phyloP scores from a whole-genome alignment of 2,797 vertebrate genomes.

The Pristis pectinata region DNA sequence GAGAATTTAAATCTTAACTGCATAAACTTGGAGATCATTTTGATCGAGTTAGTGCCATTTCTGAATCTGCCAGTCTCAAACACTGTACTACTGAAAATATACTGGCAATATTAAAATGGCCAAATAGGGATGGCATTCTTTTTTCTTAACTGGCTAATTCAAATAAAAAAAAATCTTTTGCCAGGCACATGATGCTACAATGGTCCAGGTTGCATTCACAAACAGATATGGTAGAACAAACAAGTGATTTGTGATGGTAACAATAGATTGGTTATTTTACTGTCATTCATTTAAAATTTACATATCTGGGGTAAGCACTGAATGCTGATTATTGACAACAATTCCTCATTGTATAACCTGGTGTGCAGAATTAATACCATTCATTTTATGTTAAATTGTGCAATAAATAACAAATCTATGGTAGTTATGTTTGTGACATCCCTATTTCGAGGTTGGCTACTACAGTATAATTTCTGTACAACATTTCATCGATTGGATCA shows the following conservation, averaged over 20 bases:
- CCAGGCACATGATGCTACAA: background rate
- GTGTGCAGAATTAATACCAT: constrained; percentile 10
- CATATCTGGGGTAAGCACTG: background rate
- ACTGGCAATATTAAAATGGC: constrained; percentile 27
- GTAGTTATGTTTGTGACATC: constrained; percentile 17
- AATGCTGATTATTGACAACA: background rate
- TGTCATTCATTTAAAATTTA: constrained; percentile 22
- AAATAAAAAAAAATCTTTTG: constrained; percentile 2
- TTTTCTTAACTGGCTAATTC: constrained; percentile 12
- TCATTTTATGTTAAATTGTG: constrained; percentile 29
- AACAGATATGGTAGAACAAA: constrained; percentile 17
- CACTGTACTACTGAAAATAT: constrained; percentile 32
- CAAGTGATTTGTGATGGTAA: constrained; percentile 25
- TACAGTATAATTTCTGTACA: constrained; percentile 37
- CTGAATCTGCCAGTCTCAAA: constrained; percentile 27
- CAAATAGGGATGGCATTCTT: constrained; percentile 32
- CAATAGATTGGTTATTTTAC: constrained; percentile 33
- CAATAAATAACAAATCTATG: background rate
- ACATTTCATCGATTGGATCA: constrained; percentile 33
- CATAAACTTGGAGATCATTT: constrained; percentile 28
- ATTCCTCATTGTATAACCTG: constrained; percentile 32
- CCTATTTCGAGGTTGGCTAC: constrained; percentile 34
- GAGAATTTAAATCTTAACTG: constrained; percentile 31
- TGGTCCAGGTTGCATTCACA: constrained; percentile 17
- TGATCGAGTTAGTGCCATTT: constrained; percentile 23